Evolutionary conservation across 2,888 invertebrate genomes (phyloP).

Genomic region (Lymantria dispar): DNA sequence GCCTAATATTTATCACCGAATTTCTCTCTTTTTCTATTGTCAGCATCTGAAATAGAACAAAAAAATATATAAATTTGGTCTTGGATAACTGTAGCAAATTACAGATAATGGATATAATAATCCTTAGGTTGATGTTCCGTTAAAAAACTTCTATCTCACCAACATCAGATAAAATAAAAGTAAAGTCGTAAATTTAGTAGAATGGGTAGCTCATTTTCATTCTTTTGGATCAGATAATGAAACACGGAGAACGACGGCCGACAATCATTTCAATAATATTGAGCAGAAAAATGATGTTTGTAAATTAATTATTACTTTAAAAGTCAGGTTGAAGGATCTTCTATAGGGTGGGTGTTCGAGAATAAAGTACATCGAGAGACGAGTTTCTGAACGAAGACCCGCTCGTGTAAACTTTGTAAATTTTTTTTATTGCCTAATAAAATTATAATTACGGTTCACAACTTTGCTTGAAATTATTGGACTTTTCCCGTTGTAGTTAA

Average conservation of each 20-base stretch:
- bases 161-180: too few relatives aligned
- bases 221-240: too few relatives aligned
- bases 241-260: too few relatives aligned
- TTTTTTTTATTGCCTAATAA: conserved; percentile 25
- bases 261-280: too few relatives aligned
- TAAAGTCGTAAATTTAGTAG: too few relatives aligned
- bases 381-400: conserved; percentile 30
- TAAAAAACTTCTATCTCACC: too few relatives aligned
- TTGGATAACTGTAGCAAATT: too few relatives aligned
- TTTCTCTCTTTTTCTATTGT: conserved; percentile 58
- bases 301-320: too few relatives aligned
- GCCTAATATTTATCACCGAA: conserved; percentile 60
- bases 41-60: conserved; percentile 69
- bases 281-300: too few relatives aligned
- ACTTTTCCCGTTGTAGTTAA: neutral
- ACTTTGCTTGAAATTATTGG: conserved; percentile 14
- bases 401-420: conserved; percentile 25
- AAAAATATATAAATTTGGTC: neutral
- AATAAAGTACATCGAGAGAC: conserved; percentile 35
- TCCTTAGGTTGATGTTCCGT: too few relatives aligned
- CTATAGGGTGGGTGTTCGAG: conserved; percentile 39
- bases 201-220: too few relatives aligned
- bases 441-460: conserved; percentile 37
- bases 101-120: too few relatives aligned
- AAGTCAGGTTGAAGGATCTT: conserved; percentile 9